Percentiles rank a stretch among this genome's conserved stretches.
Conservation (phyloP, 2,797 vertebrate genomes). For the Cyclura pinguis region DNA sequence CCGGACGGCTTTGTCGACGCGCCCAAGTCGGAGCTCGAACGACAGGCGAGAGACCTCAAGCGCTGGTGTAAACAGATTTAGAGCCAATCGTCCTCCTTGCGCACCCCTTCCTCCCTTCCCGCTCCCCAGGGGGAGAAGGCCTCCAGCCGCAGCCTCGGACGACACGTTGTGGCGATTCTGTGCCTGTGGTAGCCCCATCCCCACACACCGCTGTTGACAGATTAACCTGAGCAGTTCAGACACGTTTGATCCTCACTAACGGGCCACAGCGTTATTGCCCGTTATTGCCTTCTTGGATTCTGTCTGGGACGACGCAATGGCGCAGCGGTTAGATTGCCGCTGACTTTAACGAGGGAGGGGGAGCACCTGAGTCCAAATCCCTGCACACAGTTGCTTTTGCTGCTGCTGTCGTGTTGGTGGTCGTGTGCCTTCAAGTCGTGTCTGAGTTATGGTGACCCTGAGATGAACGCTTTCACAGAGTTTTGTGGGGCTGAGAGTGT, state of each 20-base stretch:
- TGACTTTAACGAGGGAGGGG: background rate
- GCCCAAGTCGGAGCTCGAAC: background rate
- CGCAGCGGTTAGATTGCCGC: background rate
- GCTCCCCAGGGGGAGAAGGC: constrained; percentile 10
- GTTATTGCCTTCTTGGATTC: background rate
- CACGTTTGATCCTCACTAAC: too few species aligned
- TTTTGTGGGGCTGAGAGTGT: too few species aligned
- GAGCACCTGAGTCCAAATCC: background rate
- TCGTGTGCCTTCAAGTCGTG: too few species aligned
- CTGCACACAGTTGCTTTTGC: too few species aligned
- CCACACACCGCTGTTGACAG: background rate
- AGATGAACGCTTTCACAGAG: too few species aligned
- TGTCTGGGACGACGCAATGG: background rate
- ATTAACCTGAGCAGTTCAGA: background rate
- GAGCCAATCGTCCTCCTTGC: constrained; percentile 59
- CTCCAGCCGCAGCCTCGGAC: background rate
- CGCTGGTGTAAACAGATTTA: constrained; percentile 58
- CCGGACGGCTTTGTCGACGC: constrained; percentile 49
- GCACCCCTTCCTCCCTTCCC: constrained; percentile 16
- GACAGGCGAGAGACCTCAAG: background rate
- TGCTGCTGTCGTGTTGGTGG: too few species aligned
- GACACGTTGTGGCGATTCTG: too few species aligned
- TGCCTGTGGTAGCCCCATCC: background rate
- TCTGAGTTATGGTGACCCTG: too few species aligned
- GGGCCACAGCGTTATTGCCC: too few species aligned